Conservation (phyloP, 2,888 invertebrate genomes). For the Latrodectus hesperus region DNA sequence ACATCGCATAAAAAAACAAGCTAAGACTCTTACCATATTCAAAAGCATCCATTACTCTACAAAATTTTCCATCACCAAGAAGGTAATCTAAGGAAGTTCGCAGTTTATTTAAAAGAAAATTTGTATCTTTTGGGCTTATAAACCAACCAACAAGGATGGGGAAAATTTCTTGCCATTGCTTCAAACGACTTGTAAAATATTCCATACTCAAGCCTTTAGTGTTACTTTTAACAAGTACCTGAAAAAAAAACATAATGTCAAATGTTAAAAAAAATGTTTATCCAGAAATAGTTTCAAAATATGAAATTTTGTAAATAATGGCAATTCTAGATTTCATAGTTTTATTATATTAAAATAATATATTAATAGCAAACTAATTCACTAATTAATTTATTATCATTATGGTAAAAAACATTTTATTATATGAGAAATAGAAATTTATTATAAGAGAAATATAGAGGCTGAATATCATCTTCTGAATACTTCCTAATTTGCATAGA, state of each 20-base stretch:
- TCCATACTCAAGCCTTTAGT: conserved; percentile 33
- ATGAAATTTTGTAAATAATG: too few species aligned
- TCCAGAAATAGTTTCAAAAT: neutral
- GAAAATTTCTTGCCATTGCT: conserved; percentile 48
- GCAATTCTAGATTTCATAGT: too few species aligned
- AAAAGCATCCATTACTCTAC: conserved; percentile 26
- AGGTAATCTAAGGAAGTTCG: conserved; percentile 16
- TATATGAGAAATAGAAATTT: too few species aligned
- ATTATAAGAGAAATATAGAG: too few species aligned
- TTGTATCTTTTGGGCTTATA: conserved; percentile 20
- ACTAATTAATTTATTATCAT: too few species aligned
- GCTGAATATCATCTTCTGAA: too few species aligned
- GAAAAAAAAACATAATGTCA: neutral
- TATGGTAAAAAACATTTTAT: too few species aligned
- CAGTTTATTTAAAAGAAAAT: conserved; percentile 18
- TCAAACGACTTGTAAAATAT: conserved; percentile 49
- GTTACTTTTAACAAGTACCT: conserved; percentile 59
- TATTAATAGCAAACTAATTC: too few species aligned
- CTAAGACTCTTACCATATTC: conserved; percentile 28
- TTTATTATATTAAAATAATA: too few species aligned
- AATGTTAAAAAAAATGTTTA: neutral
- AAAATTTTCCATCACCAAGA: conserved; percentile 50
- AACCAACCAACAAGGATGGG: conserved; percentile 65
- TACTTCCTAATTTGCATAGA: too few species aligned
- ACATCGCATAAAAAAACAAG: neutral